A percentile compares a stretch with the other conserved stretches of the same genome.
phyloP scores from a whole-genome alignment of 2,888 invertebrate species.

The Sepiola atlantica region DNA sequence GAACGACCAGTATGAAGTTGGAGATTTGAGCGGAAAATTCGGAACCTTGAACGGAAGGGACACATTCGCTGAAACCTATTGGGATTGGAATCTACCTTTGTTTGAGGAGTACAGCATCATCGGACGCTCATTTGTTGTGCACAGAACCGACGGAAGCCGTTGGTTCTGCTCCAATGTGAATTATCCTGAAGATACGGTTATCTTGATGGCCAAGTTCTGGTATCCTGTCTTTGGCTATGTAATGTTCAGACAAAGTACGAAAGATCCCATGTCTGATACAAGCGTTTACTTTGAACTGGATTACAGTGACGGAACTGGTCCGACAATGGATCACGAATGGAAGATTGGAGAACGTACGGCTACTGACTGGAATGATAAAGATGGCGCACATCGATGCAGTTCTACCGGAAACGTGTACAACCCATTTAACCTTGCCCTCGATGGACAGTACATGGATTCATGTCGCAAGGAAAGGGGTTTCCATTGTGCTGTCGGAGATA shows the following conservation, averaged over 20 bases:
- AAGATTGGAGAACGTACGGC: slow-evolving; percentile 84
- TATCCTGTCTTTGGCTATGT: slow-evolving; percentile 92
- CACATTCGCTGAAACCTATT: slow-evolving; percentile 76
- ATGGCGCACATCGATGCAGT: slow-evolving; percentile 76
- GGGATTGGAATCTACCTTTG: slow-evolving; percentile 90
- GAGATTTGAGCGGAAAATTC: slow-evolving; percentile 91
- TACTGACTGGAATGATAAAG: slow-evolving; percentile 52
- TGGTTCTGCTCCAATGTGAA: slow-evolving; percentile 76
- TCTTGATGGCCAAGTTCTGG: slow-evolving; percentile 86
- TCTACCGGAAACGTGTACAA: slow-evolving; percentile 86
- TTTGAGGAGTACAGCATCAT: slow-evolving; percentile 86
- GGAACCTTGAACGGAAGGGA: slow-evolving; percentile 83
- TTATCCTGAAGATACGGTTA: slow-evolving; percentile 78
- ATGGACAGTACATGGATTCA: slow-evolving; percentile 57
- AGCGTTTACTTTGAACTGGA: slow-evolving; percentile 88
- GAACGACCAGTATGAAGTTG: slow-evolving; percentile 91
- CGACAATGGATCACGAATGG: slow-evolving; percentile 81
- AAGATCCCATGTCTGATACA: slow-evolving; percentile 89
- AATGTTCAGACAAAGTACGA: slow-evolving; percentile 85
- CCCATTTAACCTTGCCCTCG: slow-evolving; percentile 81
- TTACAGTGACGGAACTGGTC: slow-evolving; percentile 86
- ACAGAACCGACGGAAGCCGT: slow-evolving; percentile 76
- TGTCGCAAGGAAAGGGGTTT: slow-evolving; percentile 80
- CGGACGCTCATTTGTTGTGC: slow-evolving; percentile 86
- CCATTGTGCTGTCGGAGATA: slow-evolving; percentile 90